Base-by-base conservation (phyloP, 2,888 invertebrate genomes). In the Cyaniris semiargus region DNA sequence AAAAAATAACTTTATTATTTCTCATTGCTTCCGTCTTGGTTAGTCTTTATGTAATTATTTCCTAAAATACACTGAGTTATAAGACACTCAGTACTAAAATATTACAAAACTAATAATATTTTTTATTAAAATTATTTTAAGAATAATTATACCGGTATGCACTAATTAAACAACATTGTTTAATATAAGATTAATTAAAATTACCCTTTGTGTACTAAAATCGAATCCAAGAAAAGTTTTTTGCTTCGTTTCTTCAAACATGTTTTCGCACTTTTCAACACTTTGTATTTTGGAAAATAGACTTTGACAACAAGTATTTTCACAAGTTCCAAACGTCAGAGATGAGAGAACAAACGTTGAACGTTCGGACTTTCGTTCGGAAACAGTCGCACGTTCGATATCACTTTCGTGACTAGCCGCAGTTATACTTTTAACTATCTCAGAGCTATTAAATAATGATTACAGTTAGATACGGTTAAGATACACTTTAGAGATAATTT, bases 141-240 rank as follows among this genome's bases (percentile, higher is more conserved):
- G 13, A 48, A 48, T 10, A 48, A 15, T 48, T 48, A 48, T 48
- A 48, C 15, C 48, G 48, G 48, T 48, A 48, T 48, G 48, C 15
- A 15, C 15, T 48, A 48, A 48, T 48, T 48, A 4, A 15, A 48
- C 48, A 13, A 48, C 15, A 3, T 48, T 48, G 5, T 5, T 34
- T 66, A 15, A 44, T 7, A 7, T 13, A 77, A 70, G 70, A 79
- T 80, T 78, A 27, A 70, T 38, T 34, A 86, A 76, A 88, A 93
- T 90, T 92, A 97, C 97, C 96, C 97, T 97, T 92, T 98, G 97
- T 27, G 98, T 97, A 88, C 97, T 97, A 87, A 97, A 95, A 95
- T 98, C 98, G 84, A 98, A 95, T 78, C 97, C 97, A 84, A 98
- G 94, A 94, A 96, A 97, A 83, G 96, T 96, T 87, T 92, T 91